Base-by-base conservation (phyloP, 2,113 vertebrate species). In the Xenopus borealis region DNA sequence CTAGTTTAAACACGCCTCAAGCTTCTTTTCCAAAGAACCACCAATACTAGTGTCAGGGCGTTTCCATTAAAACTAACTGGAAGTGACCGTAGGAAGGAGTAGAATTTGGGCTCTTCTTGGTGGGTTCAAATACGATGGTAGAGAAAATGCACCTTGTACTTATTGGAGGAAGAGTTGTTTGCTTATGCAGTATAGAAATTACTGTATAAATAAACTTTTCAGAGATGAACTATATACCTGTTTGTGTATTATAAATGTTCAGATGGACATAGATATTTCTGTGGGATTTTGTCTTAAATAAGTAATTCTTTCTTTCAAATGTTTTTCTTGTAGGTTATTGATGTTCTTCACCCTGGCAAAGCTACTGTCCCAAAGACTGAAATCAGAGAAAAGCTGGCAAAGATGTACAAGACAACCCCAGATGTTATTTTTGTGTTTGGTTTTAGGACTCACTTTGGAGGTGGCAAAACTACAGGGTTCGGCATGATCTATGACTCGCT, bases 331-430 rank as follows among this genome's bases (percentile, higher is more conserved):
- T 72, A 99, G 97, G 97, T 99, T 44, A 96, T 98, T 0, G 97
- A 99, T 86, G 96, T 99, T 64, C 91, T 98, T 83, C 96, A 98
- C 81, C 98, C 97, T 40, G 96, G 97, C 74, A 99, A 98, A 81
- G 94, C 96, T 80, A 99, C 97, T 74, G 96, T 99, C 77, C 95
- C 96, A 66, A 99, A 99, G 88, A 98, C 95, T 50, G 97, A 99
- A 91, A 97, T 99, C 87, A 92, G 95, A 84, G 97, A 99, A 81
- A 99, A 99, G 79, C 89, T 98, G 66, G 95, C 96, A 67, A 99
- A 99, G 83, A 98, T 99, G 96, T 99, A 99, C 89, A 99, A 99
- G 88, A 99, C 97, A 7, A 99, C 95, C 12, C 96, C 96, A 59
- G 97, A 99, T 75, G 96, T 99, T 1, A 98, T 99, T 80, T 99